phyloP scores from a whole-genome alignment of 2,797 vertebrate genomes.

The Psittacula derbiana region DNA sequence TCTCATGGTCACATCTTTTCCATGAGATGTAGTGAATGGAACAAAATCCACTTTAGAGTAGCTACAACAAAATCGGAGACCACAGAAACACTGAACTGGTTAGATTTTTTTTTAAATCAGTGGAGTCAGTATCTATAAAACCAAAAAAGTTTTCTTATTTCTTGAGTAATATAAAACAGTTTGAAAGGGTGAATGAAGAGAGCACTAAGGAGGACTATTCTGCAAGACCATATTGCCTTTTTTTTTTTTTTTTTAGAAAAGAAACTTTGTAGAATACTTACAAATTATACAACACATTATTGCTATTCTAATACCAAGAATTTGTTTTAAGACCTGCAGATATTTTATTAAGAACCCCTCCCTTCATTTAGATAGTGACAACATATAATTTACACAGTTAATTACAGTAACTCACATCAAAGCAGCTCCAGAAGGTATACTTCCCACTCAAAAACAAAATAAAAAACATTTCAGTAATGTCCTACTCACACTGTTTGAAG shows the following conservation, averaged over 20 bases:
- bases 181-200: neutral
- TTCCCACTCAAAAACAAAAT: conserved; percentile 12
- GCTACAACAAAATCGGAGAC: neutral
- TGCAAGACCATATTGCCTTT: neutral
- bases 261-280: conserved; percentile 33
- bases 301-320: neutral
- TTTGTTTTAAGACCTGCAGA: neutral
- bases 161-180: neutral
- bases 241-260: neutral
- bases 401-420: conserved; percentile 34
- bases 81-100: neutral
- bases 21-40: neutral
- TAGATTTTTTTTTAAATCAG: neutral
- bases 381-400: conserved; percentile 47
- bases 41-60: neutral
- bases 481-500: neutral
- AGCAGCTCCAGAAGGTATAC: conserved; percentile 26
- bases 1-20: neutral
- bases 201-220: neutral
- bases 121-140: neutral
- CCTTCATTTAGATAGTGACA: neutral
- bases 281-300: neutral
- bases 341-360: neutral
- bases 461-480: conserved; percentile 17
- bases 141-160: neutral